phyloP scores from a whole-genome alignment of 2,113 vertebrate species.

The Girardinichthys multiradiatus region DNA sequence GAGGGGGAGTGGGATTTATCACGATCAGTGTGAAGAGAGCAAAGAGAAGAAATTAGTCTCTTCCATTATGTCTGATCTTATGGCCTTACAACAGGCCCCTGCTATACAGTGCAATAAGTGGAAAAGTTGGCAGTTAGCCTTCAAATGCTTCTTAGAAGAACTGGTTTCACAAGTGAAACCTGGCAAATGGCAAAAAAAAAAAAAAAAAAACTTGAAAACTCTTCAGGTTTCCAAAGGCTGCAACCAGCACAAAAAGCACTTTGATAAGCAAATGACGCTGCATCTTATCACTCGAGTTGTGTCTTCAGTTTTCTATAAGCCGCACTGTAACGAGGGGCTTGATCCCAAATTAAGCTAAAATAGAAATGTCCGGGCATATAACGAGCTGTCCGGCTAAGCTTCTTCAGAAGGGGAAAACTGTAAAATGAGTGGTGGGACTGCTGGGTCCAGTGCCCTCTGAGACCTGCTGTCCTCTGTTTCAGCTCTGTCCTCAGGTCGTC shows the following conservation, averaged over 20 bases:
- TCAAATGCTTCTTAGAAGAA: conserved; percentile 34
- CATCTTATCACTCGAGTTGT: not conserved
- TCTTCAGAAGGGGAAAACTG: conserved; percentile 11
- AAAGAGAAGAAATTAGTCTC: conserved; percentile 35
- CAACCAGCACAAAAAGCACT: conserved; percentile 38
- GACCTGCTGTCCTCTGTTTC: conserved; percentile 18
- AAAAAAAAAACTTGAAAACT: not conserved
- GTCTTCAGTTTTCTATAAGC: not conserved
- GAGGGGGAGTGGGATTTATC: conserved; percentile 48
- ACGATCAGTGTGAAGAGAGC: conserved; percentile 40
- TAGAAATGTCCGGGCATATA: not conserved
- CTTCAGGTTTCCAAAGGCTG: conserved; percentile 43
- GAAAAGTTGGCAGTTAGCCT: conserved; percentile 43
- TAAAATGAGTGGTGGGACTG: conserved; percentile 48
- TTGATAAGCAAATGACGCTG: conserved; percentile 7
- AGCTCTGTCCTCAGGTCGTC: conserved; percentile 32
- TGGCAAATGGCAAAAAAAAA: not conserved
- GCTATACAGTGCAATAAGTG: conserved; percentile 43
- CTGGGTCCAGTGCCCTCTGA: conserved; percentile 60
- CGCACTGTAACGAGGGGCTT: conserved; percentile 30
- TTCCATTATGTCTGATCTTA: conserved; percentile 44
- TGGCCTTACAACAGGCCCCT: conserved; percentile 38
- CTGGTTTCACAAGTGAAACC: conserved; percentile 30
- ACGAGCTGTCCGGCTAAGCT: conserved; percentile 1
- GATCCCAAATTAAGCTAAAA: conserved; percentile 7